A percentile compares a stretch with the other conserved stretches of the same genome.
phyloP scores from a whole-genome alignment of 2,888 invertebrate genomes.

The Drosophila colorata region DNA sequence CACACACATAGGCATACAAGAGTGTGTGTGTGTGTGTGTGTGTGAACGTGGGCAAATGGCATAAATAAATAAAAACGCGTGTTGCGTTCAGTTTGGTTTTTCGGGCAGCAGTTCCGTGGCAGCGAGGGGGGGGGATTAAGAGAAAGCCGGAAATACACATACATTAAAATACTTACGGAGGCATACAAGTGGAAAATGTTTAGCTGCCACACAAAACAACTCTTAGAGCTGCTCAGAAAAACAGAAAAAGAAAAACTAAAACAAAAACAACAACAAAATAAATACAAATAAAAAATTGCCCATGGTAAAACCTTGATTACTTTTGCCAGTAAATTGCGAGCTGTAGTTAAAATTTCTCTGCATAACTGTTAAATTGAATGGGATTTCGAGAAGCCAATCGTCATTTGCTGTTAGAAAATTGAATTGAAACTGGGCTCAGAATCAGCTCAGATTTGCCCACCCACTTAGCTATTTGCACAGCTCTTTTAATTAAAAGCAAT shows the following conservation, averaged over 20 bases:
- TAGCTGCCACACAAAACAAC: slow-evolving; percentile 24
- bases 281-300: too few relatives aligned
- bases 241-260: slow-evolving; percentile 3
- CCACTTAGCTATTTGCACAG: slow-evolving; percentile 47
- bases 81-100: slow-evolving; percentile 62
- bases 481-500: slow-evolving; percentile 80
- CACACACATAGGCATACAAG: slow-evolving; percentile 20
- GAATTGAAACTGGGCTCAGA: slow-evolving; percentile 25
- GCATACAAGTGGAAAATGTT: slow-evolving; percentile 57
- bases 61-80: slow-evolving; percentile 77
- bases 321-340: background rate
- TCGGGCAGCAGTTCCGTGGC: slow-evolving; percentile 33
- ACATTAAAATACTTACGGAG: slow-evolving; percentile 73
- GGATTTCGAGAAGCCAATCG: slow-evolving; percentile 9
- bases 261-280: background rate
- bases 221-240: slow-evolving; percentile 25
- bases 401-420: slow-evolving; percentile 43
- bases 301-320: slow-evolving; percentile 20
- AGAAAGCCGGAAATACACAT: slow-evolving; percentile 70
- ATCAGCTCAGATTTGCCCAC: slow-evolving; percentile 13
- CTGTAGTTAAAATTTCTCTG: background rate
- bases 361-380: slow-evolving; percentile 20
- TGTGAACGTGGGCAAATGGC: slow-evolving; percentile 57
- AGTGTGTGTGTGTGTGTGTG: slow-evolving; percentile 20
- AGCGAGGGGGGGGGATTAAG: slow-evolving; percentile 13